phyloP scores from a whole-genome alignment of 1,140 invertebrate species.

The Hydropsyche tenuis region DNA sequence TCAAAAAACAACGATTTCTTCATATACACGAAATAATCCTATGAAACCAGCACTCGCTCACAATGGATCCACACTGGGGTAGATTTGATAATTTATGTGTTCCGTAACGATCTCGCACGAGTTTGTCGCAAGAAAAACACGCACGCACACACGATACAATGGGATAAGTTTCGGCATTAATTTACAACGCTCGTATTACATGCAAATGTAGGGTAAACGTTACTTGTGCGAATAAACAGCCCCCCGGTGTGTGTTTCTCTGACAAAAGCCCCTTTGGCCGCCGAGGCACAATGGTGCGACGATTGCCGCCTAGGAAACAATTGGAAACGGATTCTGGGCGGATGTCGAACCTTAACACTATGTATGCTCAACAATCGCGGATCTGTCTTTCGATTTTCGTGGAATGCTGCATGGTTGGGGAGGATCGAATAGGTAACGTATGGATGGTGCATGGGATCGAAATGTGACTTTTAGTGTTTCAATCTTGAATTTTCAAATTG shows the following conservation, averaged over 20 bases:
- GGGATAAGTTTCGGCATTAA: constrained; percentile 11
- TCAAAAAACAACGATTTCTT: no score
- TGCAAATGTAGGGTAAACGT: constrained; percentile 15
- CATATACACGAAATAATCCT: no score
- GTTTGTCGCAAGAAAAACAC: constrained; percentile 4
- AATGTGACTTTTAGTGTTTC: no score
- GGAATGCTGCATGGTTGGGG: no score
- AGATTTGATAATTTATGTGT: not conserved
- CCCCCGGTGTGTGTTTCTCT: not conserved
- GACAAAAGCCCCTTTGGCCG: not conserved
- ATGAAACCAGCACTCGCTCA: no score
- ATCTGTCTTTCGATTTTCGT: no score
- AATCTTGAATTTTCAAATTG: no score
- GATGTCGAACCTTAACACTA: not conserved
- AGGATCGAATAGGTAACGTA: no score
- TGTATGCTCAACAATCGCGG: no score
- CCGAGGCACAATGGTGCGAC: not conserved
- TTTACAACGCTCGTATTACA: constrained; percentile 14
- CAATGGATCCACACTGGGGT: no score
- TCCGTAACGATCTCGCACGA: not conserved
- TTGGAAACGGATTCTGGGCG: constrained; percentile 6
- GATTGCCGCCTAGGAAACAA: not conserved
- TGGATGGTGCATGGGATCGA: no score
- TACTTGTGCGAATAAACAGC: constrained; percentile 14
- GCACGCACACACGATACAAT: not conserved